Conservation (phyloP, 2,797 vertebrate species). For the Gambusia yucatana region DNA sequence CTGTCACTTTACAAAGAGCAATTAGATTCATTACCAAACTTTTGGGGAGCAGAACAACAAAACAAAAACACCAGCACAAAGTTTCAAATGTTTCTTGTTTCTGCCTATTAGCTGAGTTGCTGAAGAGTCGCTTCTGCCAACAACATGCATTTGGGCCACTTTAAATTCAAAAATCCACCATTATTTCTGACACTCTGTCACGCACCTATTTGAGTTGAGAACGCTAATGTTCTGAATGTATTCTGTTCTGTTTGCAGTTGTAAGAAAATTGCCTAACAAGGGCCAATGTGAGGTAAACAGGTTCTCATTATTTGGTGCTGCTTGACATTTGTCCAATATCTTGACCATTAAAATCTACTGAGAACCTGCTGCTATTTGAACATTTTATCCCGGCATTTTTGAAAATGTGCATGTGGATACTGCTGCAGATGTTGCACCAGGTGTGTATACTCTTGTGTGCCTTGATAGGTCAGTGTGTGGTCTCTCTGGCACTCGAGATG, state of each 20-base stretch:
- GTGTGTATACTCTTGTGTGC: slow-evolving; percentile 24
- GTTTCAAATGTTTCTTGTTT: slow-evolving; percentile 1
- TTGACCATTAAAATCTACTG: slow-evolving; percentile 5
- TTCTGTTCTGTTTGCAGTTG: not conserved
- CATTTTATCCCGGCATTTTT: not conserved
- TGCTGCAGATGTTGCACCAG: slow-evolving; percentile 9
- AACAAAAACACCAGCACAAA: not conserved
- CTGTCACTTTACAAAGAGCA: not conserved
- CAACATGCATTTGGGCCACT: not conserved
- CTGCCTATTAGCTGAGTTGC: not conserved
- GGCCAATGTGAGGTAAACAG: not conserved
- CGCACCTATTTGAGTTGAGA: not conserved
- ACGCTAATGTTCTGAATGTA: not conserved
- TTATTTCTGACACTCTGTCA: slow-evolving; percentile 9
- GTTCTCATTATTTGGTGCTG: slow-evolving; percentile 1
- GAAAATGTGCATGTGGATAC: not conserved
- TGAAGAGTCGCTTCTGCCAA: not conserved
- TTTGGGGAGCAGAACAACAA: not conserved
- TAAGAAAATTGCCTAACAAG: slow-evolving; percentile 14
- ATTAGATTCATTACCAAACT: not conserved
- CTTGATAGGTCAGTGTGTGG: slow-evolving; percentile 30
- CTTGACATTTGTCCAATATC: slow-evolving; percentile 8
- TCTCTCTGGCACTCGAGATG: slow-evolving; percentile 48
- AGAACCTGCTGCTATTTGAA: not conserved
- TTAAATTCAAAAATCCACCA: slow-evolving; percentile 6